Conservation (phyloP, 2,113 vertebrate species). For the Coreoperca whiteheadi region DNA sequence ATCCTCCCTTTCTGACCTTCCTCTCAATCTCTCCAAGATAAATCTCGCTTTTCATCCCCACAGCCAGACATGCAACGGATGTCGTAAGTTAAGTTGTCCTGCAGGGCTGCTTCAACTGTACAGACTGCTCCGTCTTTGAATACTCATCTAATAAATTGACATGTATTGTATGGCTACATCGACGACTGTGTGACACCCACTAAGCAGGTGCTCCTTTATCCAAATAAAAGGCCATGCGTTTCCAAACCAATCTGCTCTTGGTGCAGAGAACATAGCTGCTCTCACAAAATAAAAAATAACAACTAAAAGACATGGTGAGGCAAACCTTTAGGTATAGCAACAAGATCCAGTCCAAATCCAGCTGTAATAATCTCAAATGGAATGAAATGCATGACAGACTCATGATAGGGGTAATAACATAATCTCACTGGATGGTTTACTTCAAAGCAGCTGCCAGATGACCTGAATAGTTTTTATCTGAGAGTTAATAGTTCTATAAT, state of each 20-base stretch:
- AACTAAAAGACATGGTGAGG: not conserved
- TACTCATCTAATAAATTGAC: not conserved
- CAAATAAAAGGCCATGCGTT: not conserved
- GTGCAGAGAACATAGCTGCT: not conserved
- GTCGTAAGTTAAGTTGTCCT: slow-evolving; percentile 3
- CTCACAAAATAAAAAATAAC: not conserved
- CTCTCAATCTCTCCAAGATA: slow-evolving; percentile 8
- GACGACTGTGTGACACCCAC: not conserved
- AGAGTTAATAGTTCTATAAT: slow-evolving; percentile 2
- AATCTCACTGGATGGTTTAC: slow-evolving; percentile 10
- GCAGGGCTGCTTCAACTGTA: not conserved
- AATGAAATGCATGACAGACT: slow-evolving; percentile 6
- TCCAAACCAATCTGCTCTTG: not conserved
- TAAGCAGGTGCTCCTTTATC: not conserved
- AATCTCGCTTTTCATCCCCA: not conserved
- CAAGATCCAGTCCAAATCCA: slow-evolving; percentile 8
- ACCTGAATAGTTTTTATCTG: slow-evolving; percentile 17
- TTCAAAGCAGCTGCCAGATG: not conserved
- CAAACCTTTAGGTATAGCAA: slow-evolving; percentile 2
- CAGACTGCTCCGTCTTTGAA: not conserved
- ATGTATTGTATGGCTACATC: not conserved
- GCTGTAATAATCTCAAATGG: slow-evolving; percentile 4
- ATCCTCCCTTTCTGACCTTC: slow-evolving; percentile 16
- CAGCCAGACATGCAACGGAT: not conserved
- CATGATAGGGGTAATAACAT: not conserved